phyloP scores from a whole-genome alignment of 2,888 invertebrate genomes.

The Stramonita haemastoma region DNA sequence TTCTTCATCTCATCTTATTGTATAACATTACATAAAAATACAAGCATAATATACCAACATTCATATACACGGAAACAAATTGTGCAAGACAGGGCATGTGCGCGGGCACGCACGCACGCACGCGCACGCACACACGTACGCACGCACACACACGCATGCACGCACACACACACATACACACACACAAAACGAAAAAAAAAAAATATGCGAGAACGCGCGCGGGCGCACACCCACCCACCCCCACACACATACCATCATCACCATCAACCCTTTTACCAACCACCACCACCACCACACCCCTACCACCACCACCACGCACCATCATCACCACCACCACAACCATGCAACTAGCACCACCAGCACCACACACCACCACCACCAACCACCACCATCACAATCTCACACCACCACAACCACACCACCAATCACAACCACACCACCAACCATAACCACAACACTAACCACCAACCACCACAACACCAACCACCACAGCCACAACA shows the following conservation, averaged over 20 bases:
- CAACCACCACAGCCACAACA: no score
- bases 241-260: no score
- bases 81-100: no score
- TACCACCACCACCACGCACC: background rate
- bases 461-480: background rate
- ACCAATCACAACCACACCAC: background rate
- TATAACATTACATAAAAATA: no score
- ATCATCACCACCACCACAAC: conserved; percentile 18
- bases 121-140: conserved; percentile 5
- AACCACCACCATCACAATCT: background rate
- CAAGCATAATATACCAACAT: no score
- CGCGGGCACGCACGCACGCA: background rate
- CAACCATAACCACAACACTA: background rate
- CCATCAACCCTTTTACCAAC: no score
- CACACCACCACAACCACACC: background rate
- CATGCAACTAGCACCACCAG: conserved; percentile 20
- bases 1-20: no score
- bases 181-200: no score
- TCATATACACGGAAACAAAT: background rate
- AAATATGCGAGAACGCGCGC: no score
- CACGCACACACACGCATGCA: background rate
- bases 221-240: no score
- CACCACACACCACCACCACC: conserved; percentile 54
- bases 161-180: no score
- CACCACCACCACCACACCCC: no score